Base-by-base conservation (phyloP, 64 coral and sea anemone genomes). In the Acropora tenuis region DNA sequence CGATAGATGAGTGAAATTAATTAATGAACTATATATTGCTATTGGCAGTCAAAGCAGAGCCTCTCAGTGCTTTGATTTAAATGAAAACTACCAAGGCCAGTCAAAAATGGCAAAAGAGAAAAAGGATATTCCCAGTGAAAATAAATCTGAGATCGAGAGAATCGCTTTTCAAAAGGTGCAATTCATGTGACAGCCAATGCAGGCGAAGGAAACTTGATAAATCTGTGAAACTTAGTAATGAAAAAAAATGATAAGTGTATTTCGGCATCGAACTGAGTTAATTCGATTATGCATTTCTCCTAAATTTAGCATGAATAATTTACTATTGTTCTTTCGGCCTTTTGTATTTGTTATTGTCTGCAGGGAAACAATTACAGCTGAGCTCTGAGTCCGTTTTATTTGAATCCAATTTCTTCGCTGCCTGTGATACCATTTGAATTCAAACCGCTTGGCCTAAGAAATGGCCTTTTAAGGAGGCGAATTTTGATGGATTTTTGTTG, bases 281-380 rank as follows among this genome's bases (percentile, higher is more conserved):
- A 80, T 80, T 80, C n/a, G 78, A 80, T 80, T 80, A 60, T 55
- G 41, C 78, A 8, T 60, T 12, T 7, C 50, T 60, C 78, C 40
- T 80, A 55, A 55, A 80, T 80, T 57, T 78, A 1, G 13, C 53
- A 80, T 80, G 50, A 52, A 59, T 80, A 80, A 80, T 80, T 58
- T 50, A 80, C 16, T 1, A 8, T 15, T 40, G 40, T 40, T 19
- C 68, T 71, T 68, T 71, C 3, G 19, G 68, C 9, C 9, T 71
- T 71, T 40, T 5, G 17, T 71, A 20, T 68, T n/a, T 68, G 63
- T n/a, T n/a, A 55, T 68, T 68, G 63, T 68, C 63, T 13, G 63
- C 63, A 55, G 52, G 52, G 13, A 13, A 63, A 63, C 8, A 71
- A 71, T 71, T 20, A 71, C 17, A 80, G 58, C 50, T 58, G 50